Conservation (phyloP, 23 tunicate species). For the Oikopleura dioica region DNA sequence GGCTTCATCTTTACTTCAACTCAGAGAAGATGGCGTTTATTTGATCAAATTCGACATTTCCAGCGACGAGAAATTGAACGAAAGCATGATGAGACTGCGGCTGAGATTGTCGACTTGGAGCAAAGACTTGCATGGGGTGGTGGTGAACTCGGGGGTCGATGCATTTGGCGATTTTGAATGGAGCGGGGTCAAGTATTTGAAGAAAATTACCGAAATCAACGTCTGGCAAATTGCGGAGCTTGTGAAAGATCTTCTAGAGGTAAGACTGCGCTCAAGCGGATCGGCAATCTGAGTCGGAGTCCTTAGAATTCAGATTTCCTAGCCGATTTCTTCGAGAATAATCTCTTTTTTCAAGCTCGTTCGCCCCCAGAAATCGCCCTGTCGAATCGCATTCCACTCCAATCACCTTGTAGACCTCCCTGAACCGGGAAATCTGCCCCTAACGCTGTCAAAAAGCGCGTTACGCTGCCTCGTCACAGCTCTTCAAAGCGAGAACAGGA, state of each 20-base stretch:
- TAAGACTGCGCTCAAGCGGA: no score
- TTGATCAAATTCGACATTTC: background rate
- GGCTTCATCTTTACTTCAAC: background rate
- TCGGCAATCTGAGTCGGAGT: no score
- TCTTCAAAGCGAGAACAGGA: background rate
- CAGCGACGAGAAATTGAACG: background rate
- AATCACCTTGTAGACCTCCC: background rate
- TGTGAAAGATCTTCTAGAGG: no score
- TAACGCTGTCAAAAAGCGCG: background rate
- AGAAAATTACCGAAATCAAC: background rate
- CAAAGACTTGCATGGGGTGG: background rate
- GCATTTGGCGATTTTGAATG: background rate
- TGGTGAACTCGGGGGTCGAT: background rate
- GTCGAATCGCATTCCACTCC: background rate
- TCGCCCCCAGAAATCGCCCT: background rate
- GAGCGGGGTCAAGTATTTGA: background rate
- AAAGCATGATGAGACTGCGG: background rate
- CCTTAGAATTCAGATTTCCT: no score
- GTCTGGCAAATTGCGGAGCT: background rate
- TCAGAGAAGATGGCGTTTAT: background rate
- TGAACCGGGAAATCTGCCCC: background rate
- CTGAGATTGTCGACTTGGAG: background rate
- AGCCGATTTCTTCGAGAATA: no score
- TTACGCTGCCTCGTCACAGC: background rate
- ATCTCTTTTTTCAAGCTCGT: no score